Conservation (phyloP, 2,797 vertebrate species). For the Ispidina picta region DNA sequence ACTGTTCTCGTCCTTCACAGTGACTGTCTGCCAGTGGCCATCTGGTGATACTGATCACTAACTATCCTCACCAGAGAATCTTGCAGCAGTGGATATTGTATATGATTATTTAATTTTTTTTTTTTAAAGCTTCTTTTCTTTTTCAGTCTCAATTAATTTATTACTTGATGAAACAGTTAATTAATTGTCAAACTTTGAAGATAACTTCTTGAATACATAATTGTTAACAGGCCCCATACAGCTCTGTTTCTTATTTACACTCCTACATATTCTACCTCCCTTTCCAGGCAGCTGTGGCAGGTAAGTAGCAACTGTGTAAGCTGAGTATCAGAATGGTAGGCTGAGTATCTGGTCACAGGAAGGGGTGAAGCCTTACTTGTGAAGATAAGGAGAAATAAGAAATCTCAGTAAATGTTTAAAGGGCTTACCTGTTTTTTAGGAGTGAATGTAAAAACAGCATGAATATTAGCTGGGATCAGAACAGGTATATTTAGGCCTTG, state of each 20-base stretch:
- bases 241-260: background rate
- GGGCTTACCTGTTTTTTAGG: background rate
- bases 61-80: background rate
- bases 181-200: background rate
- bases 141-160: background rate
- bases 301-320: background rate
- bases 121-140: too few relatives aligned
- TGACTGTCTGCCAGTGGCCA: background rate
- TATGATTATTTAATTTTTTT: too few relatives aligned
- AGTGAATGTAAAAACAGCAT: background rate
- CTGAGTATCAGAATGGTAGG: background rate
- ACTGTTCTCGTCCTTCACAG: rapidly evolving
- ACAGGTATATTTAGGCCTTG: background rate
- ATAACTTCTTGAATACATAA: background rate
- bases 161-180: background rate
- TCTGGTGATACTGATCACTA: background rate
- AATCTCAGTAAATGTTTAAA: background rate
- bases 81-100: background rate
- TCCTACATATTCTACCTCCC: background rate
- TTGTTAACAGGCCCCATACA: background rate
- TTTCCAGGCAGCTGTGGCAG: background rate
- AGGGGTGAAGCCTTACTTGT: background rate
- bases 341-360: background rate
- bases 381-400: background rate
- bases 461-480: background rate